Evolutionary conservation across 1,140 invertebrate species (phyloP).

Genomic region (Lepidostoma basale): DNA sequence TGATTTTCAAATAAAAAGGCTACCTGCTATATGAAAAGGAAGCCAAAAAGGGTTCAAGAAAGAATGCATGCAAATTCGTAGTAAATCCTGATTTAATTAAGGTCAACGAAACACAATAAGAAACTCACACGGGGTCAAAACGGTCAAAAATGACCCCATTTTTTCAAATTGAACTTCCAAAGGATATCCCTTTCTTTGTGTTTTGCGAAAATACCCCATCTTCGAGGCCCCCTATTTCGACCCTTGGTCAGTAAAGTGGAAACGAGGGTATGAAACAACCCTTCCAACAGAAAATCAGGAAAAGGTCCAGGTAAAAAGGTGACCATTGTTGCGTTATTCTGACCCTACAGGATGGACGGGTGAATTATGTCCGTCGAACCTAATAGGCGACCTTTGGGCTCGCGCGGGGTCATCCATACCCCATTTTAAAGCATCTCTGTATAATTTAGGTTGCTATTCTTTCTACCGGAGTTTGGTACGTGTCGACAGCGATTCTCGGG

Average conservation of each 20-base stretch:
- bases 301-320: constrained; percentile 4
- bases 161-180: constrained; percentile 28
- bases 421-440: not conserved
- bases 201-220: not conserved
- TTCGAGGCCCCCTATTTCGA: constrained; percentile 27
- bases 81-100: constrained; percentile 32
- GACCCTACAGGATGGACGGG: not conserved
- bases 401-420: constrained; percentile 23
- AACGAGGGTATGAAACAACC: constrained; percentile 7
- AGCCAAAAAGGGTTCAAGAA: not conserved
- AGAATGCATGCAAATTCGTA: constrained; percentile 6
- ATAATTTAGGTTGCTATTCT: not conserved
- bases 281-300: not conserved
- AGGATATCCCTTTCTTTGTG: constrained; percentile 29
- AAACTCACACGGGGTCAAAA: constrained; percentile 20
- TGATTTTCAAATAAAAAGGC: constrained; percentile 1
- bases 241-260: constrained; percentile 37
- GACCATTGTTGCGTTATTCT: constrained; percentile 13
- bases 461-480: constrained; percentile 10
- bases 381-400: constrained; percentile 25
- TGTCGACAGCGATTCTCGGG: constrained; percentile 10
- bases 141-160: constrained; percentile 33
- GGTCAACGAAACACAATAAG: constrained; percentile 23
- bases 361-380: not conserved
- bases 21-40: constrained; percentile 18